Evolutionary conservation across 2,113 vertebrate genomes (phyloP), one percentile per base, ranked within the genome.

Genomic region (Antechinus stuartii): DNA sequence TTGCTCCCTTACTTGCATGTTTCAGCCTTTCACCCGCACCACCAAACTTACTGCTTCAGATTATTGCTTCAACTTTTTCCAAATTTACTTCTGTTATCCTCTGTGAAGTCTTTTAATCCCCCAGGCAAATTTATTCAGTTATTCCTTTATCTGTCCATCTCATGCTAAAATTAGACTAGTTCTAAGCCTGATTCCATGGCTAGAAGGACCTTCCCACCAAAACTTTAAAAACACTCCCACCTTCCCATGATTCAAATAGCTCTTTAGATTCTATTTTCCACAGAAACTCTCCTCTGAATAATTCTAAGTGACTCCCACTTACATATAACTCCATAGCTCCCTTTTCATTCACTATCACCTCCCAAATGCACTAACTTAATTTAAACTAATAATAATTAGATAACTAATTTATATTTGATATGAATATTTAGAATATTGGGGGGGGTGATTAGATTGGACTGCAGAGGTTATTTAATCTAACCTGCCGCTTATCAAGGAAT

Each of bases 81-180:
- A 95, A 46, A 68, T 49, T 89, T 0, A 25, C 24, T 91, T 42
- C 2, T 30, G 19, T 35, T 76, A 27, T 7, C 50, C 46, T 94
- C 54, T 49, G 35, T 92, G 0, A 50, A 26, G 23, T 92, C 49
- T 89, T 42, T 84, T 84, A 84, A 84, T 84, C 4, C 68, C 68
- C 27, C 26, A 92, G 49, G 94, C 90, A 96, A 25, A 92, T 91
- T 95, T 95, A 93, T 24, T 96, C 53, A 42, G 0, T 24, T 50
- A 4, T 68, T 1, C 49, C 55, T 90, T 50, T 9, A 91, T 52
- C 95, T 91, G 54, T 50, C 61, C 61, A 53, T 93, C 46, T 91
- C 46, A 91, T 89, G 94, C 95, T 16, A 95, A 90, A 54, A 95
- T 26, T 90, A 57, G 57, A 95, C 42, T 91, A 76, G 90, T 92